Conservation (phyloP, 2,113 vertebrate species). For the Catharus bicknelli region DNA sequence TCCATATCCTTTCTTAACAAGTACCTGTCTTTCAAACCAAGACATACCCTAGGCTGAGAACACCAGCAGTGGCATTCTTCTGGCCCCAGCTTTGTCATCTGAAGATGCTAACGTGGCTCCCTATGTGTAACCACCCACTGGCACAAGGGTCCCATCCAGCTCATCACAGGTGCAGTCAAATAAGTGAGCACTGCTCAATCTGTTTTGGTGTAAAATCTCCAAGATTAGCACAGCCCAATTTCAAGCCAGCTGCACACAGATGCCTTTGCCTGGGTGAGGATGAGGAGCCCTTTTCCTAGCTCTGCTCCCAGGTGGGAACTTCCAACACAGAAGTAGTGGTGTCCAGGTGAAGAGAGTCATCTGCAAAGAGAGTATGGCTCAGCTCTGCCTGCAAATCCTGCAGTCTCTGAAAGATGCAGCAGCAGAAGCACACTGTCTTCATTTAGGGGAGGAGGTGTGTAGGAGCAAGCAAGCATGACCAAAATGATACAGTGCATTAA, state of each 20-base stretch:
- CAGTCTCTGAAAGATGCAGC: not conserved
- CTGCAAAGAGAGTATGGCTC: not conserved
- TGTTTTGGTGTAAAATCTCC: not conserved
- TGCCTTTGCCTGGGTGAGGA: accelerated
- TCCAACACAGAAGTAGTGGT: not conserved
- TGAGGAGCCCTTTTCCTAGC: not conserved
- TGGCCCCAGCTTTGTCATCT: not conserved
- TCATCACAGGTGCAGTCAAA: not conserved
- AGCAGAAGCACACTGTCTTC: not conserved
- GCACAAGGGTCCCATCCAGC: not conserved
- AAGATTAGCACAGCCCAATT: not conserved
- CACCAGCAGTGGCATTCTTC: not conserved
- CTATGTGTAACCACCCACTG: accelerated
- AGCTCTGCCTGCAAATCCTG: not conserved
- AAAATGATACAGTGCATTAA: not conserved
- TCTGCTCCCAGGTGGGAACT: not conserved
- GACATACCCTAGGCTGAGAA: not conserved
- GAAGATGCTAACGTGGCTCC: not conserved
- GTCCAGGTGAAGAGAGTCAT: not conserved
- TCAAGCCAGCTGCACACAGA: not conserved
- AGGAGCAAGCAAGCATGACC: not conserved
- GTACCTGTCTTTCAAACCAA: too few species aligned
- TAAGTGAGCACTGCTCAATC: not conserved
- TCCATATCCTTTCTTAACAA: too few species aligned
- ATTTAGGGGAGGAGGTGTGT: not conserved